Evolutionary conservation across 2,797 vertebrate genomes (phyloP), one percentile per base, ranked within the genome.

Genomic region (Coracias cyanogaster): DNA sequence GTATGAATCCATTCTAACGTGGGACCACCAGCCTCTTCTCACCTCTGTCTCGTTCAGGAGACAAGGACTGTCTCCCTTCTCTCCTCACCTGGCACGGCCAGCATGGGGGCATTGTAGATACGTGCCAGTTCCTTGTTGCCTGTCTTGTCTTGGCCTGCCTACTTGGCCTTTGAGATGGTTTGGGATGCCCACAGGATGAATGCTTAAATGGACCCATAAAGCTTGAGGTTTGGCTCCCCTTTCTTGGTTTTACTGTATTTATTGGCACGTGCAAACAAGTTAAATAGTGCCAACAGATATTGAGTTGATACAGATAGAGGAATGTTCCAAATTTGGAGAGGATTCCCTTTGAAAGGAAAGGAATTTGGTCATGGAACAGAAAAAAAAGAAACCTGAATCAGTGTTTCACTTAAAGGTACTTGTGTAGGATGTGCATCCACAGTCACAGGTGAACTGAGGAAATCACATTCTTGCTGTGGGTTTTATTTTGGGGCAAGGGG

Each of bases 211-310:
- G 48, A 25, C 62, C 52, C 49, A 49, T 80, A 89, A 90, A 80
- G 57, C 67, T 89, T 96, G 88, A 96, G 95, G 95, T 96, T 97
- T 97, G 94, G 90, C 91, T 95, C 22, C 49, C 41, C 29, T 43
- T 73, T 86, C 87, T 80, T 52, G 64, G 39, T 89, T 91, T 93
- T 2, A 2, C 92, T 84, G 12, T 51, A 19, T 93, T 80, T 91
- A 70, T 74, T 95, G 93, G 96, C 83, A 61, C 67, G 15, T 22
- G 28, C 24, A 46, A 69, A 76, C 57, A 65, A 43, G 67, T 89
- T 64, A 72, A 79, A 37, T n/a, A 77, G 43, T 85, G 90, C 94
- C 93, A 94, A 39, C 31, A 65, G 78, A 85, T 94, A 80, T 0
- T 77, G 78, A 57, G 49, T 72, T 73, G 67, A 61, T 82, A 46